These are phyloP conservation scores for Neopelma chrysocephalum DNA, from an alignment of 2,797 vertebrate species.

Conservation along the genomic window DNA sequence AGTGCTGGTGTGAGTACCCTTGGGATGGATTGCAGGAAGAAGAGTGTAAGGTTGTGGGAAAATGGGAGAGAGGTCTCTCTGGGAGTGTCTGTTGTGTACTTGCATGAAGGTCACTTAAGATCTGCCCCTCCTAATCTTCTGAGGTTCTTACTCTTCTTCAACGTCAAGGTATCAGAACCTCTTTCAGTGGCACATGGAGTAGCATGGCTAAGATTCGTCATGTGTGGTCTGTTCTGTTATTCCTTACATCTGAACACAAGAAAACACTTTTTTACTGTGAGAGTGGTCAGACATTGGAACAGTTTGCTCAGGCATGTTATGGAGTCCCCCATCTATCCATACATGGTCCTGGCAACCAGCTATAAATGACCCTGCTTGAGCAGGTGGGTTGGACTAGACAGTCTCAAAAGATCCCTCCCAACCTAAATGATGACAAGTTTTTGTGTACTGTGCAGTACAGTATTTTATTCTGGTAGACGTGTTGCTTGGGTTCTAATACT, in stretches of 20 bases:
- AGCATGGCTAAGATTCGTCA: background rate
- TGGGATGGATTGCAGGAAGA: background rate
- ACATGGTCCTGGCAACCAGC: background rate
- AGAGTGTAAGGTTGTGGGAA: background rate
- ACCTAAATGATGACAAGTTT: background rate
- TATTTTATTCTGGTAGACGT: background rate
- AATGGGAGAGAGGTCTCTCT: background rate
- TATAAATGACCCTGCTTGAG: background rate
- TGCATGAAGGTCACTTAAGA: background rate
- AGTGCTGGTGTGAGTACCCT: background rate
- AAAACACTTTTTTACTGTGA: background rate
- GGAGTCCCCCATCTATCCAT: background rate
- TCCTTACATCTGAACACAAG: background rate
- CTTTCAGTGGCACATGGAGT: background rate
- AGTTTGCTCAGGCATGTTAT: background rate
- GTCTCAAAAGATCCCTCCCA: background rate
- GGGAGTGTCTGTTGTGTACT: background rate
- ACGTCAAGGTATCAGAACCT: background rate
- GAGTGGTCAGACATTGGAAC: background rate
- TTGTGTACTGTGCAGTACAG: background rate
- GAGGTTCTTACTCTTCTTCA: background rate
- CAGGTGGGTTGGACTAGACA: background rate
- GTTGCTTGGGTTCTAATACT: background rate
- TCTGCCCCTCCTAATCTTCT: background rate
- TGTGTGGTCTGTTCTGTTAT: rapidly evolving